Evolutionary conservation across 2,888 invertebrate species (phyloP).

Genomic region (Spicauda simplicius): DNA sequence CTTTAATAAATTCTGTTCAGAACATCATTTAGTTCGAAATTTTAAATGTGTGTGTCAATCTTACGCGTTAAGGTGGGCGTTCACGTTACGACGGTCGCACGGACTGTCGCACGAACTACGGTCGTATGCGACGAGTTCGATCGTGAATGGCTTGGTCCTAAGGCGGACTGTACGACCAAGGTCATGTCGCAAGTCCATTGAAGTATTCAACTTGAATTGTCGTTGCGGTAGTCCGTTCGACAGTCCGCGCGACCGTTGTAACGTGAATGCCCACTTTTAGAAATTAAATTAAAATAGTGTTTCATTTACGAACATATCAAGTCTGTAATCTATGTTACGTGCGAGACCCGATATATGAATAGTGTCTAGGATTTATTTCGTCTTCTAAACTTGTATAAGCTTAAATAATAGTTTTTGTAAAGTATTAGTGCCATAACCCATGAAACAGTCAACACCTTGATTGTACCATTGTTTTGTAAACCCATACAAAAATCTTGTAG

Average conservation of each 20-base stretch:
- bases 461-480: constrained; percentile 51
- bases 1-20: background rate
- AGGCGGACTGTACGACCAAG: too few species aligned
- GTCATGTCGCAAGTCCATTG: too few species aligned
- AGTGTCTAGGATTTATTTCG: constrained; percentile 17
- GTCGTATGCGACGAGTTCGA: too few species aligned
- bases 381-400: constrained; percentile 12
- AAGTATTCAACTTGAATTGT: too few species aligned
- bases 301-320: constrained; percentile 28
- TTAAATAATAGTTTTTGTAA: constrained; percentile 46
- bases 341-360: constrained; percentile 11
- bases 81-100: too few species aligned
- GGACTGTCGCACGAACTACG: too few species aligned
- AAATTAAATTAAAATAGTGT: constrained; percentile 42
- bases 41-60: constrained; percentile 22
- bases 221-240: too few species aligned
- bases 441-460: constrained; percentile 44
- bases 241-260: too few species aligned
- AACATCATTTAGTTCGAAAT: background rate
- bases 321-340: constrained; percentile 18
- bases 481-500: background rate
- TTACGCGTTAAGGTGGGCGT: too few species aligned
- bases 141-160: too few species aligned
- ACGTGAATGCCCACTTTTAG: too few species aligned
- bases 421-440: constrained; percentile 69